Conservation (phyloP, 2,888 invertebrate genomes). For the Leptogaster cylindrica region DNA sequence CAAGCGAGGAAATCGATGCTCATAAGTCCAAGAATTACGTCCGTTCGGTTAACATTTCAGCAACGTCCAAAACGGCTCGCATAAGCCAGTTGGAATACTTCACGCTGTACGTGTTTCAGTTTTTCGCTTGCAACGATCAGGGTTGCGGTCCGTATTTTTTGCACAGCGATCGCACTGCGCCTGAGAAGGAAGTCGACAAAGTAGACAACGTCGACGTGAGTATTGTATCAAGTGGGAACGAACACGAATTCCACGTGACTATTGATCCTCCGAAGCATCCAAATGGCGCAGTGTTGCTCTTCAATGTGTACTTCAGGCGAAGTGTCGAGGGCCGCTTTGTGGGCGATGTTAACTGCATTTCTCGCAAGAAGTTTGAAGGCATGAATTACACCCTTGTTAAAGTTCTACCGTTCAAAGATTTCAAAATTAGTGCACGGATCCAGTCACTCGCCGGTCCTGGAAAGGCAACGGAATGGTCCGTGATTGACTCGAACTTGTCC, state of each 20-base stretch:
- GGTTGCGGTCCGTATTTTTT: slow-evolving; percentile 64
- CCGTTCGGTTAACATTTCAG: neutral
- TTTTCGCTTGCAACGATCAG: slow-evolving; percentile 67
- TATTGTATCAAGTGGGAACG: slow-evolving; percentile 43
- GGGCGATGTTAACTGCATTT: slow-evolving; percentile 63
- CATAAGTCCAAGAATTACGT: slow-evolving; percentile 26
- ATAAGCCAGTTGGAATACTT: slow-evolving; percentile 65
- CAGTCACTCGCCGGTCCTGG: slow-evolving; percentile 68
- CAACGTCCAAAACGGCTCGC: slow-evolving; percentile 45
- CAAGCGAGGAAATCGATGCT: neutral
- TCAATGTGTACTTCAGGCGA: slow-evolving; percentile 63
- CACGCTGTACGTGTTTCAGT: slow-evolving; percentile 66
- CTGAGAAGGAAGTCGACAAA: slow-evolving; percentile 60
- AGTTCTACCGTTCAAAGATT: slow-evolving; percentile 51
- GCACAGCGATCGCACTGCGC: slow-evolving; percentile 63
- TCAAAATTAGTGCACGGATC: slow-evolving; percentile 64
- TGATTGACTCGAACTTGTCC: neutral
- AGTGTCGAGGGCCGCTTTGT: slow-evolving; percentile 59
- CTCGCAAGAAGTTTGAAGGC: slow-evolving; percentile 54
- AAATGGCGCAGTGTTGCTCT: slow-evolving; percentile 71
- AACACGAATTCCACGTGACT: slow-evolving; percentile 52
- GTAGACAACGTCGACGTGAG: slow-evolving; percentile 48
- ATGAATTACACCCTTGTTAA: slow-evolving; percentile 49
- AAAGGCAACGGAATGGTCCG: slow-evolving; percentile 53
- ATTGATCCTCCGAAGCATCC: slow-evolving; percentile 71